Conservation (phyloP, 2,797 vertebrate species). For the Mormyrus proboscirostris region DNA sequence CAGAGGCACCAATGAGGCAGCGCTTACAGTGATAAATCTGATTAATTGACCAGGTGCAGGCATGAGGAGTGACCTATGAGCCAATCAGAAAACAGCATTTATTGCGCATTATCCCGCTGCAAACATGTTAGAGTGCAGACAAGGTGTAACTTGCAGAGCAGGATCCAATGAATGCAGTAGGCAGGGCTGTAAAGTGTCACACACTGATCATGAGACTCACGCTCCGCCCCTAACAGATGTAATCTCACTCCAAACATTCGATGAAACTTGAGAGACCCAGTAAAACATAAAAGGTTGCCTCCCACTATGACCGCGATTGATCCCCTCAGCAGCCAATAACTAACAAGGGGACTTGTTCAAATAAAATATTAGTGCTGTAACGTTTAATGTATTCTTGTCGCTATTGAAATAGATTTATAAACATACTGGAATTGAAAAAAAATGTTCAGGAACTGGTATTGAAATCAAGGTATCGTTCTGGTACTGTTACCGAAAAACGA, state of each 20-base stretch:
- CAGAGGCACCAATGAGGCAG: neutral
- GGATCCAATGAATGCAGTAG: neutral
- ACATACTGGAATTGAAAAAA: neutral
- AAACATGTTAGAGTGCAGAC: neutral
- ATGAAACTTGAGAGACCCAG: neutral
- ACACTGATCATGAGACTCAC: neutral
- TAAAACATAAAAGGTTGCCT: neutral
- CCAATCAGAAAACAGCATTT: neutral
- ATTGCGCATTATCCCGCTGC: neutral
- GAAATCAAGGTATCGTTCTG: neutral
- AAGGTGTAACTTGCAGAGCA: neutral
- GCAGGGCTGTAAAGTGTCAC: neutral
- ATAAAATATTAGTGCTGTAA: neutral
- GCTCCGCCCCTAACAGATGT: neutral
- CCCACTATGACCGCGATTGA: neutral
- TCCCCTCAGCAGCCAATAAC: neutral
- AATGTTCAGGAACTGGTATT: neutral
- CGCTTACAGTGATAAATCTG: neutral
- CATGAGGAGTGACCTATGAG: neutral
- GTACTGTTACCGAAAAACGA: neutral
- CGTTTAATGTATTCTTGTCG: neutral
- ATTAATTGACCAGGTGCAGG: neutral
- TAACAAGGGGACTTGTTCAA: neutral
- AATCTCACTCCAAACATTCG: neutral
- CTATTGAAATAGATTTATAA: neutral